Conservation (phyloP, 1,140 invertebrate genomes). For the Cydia pomonella region DNA sequence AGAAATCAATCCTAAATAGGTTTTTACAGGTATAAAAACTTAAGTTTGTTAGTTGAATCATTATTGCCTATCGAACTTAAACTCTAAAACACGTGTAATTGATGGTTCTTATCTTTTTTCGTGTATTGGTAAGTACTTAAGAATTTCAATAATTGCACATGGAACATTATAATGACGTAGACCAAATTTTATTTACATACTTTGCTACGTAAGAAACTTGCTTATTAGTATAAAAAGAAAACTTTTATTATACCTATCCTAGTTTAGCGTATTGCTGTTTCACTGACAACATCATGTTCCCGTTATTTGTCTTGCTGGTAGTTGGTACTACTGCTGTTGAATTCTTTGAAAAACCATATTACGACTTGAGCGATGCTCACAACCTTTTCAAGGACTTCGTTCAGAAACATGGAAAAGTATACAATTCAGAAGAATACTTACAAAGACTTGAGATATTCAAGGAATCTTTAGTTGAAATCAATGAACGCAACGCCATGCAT, state of each 20-base stretch:
- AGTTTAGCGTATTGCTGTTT: not conserved
- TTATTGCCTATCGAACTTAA: too few relatives aligned
- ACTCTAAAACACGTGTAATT: too few relatives aligned
- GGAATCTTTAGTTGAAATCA: not conserved
- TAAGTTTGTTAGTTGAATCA: too few relatives aligned
- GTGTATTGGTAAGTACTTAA: too few relatives aligned
- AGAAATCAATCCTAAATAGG: too few relatives aligned
- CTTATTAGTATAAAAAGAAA: not conserved
- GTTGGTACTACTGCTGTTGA: not conserved
- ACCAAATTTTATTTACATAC: too few relatives aligned
- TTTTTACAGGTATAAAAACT: too few relatives aligned
- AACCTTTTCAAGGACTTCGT: not conserved
- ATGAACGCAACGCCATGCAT: not conserved
- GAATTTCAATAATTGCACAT: too few relatives aligned
- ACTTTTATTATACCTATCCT: too few relatives aligned
- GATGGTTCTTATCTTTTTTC: too few relatives aligned
- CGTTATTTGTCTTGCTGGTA: not conserved
- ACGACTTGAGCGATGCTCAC: not conserved
- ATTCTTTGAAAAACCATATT: not conserved
- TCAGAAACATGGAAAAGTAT: not conserved
- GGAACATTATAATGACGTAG: too few relatives aligned
- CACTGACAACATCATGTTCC: not conserved
- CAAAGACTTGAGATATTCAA: slow-evolving; percentile 2
- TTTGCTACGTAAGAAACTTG: not conserved
- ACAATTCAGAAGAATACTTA: not conserved